phyloP scores from a whole-genome alignment of 2,888 invertebrate species.

The Holacanthella duospinosa region DNA sequence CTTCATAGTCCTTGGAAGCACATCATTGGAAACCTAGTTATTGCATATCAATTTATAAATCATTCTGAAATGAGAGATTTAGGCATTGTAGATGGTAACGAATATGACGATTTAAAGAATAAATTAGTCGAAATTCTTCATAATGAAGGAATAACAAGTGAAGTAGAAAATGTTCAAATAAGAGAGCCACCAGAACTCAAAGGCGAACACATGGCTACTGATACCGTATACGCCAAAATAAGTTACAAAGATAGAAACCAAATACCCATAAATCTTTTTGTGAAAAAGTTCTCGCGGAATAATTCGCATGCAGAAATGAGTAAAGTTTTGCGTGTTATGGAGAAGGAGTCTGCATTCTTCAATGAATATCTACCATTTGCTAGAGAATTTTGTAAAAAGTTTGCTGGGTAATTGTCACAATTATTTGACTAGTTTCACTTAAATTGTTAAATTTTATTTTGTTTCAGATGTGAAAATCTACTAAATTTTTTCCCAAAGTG shows the following conservation, averaged over 20 bases:
- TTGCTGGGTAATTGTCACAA: background rate
- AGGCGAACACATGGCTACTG: background rate
- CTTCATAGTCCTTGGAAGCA: no score
- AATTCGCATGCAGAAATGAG: background rate
- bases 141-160: no score
- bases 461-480: background rate
- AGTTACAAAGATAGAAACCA: background rate
- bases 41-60: no score
- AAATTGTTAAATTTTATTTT: background rate
- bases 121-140: no score
- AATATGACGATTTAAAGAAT: no score
- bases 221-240: background rate
- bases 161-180: no score
- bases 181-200: background rate
- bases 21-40: no score
- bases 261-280: background rate
- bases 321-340: background rate
- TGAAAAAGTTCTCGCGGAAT: constrained; percentile 1
- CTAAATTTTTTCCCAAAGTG: constrained; percentile 6
- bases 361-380: background rate
- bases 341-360: constrained; percentile 3
- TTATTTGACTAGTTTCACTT: background rate
- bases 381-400: background rate
- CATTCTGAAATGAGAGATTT: no score
- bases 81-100: no score